Evolutionary conservation across 2,888 invertebrate genomes (phyloP).

Genomic region (Megalurothrips usitatus): DNA sequence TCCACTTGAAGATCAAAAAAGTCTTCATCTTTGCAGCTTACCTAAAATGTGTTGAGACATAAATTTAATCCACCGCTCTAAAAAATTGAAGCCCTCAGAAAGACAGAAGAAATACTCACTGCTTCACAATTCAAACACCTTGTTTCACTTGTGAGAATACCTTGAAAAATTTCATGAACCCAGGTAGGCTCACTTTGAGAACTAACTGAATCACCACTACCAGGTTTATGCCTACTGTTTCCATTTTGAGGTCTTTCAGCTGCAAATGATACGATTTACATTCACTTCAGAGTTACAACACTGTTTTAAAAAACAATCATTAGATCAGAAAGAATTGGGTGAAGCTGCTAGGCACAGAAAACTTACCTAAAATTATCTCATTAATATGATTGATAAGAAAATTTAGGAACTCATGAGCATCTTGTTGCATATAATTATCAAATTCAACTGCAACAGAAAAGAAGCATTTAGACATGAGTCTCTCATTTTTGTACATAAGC

Average conservation of each 20-base stretch:
- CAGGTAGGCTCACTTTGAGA: constrained; percentile 84
- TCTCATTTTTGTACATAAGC: background rate
- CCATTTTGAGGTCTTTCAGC: constrained; percentile 73
- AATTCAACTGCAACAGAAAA: constrained; percentile 77
- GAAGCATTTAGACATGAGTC: background rate
- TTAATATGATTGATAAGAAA: constrained; percentile 98
- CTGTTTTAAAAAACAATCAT: background rate
- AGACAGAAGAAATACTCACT: constrained; percentile 51
- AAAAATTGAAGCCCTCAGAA: background rate
- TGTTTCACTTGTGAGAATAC: constrained; percentile 98
- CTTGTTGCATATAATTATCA: constrained; percentile 99
- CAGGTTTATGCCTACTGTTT: constrained; percentile 39
- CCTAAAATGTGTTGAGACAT: constrained; percentile 44
- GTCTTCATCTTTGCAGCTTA: constrained; percentile 97
- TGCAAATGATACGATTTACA: constrained; percentile 44
- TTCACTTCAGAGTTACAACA: no score
- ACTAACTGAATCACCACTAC: constrained; percentile 47
- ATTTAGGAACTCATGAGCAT: constrained; percentile 99
- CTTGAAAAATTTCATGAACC: constrained; percentile 99
- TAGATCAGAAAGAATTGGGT: constrained; percentile 2
- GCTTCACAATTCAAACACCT: constrained; percentile 99
- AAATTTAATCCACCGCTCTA: background rate
- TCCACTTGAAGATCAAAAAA: constrained; percentile 99
- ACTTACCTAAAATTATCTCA: constrained; percentile 90
- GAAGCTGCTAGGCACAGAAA: constrained; percentile 28